Conservation (phyloP, 2,113 vertebrate species). For the Xenopus laevis region DNA sequence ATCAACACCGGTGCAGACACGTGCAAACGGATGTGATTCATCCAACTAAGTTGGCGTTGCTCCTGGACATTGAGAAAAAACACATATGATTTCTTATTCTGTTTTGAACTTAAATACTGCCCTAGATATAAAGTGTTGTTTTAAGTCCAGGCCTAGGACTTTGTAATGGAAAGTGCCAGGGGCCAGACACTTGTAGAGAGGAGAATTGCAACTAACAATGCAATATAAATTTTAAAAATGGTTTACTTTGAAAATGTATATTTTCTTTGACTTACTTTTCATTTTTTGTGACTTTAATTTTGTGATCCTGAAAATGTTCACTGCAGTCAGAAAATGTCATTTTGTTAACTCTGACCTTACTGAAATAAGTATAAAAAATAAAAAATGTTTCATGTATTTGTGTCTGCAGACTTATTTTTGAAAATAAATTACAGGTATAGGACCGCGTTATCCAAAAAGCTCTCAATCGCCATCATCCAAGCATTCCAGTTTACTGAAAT, state of each 20-base stretch:
- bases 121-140: slow-evolving; percentile 51
- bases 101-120: slow-evolving; percentile 57
- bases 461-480: too few relatives aligned
- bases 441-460: too few relatives aligned
- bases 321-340: slow-evolving; percentile 65
- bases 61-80: slow-evolving; percentile 13
- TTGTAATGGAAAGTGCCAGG: too few relatives aligned
- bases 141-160: slow-evolving; percentile 49
- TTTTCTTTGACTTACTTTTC: slow-evolving; percentile 51
- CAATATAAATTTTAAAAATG: slow-evolving; percentile 57
- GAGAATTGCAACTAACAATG: slow-evolving; percentile 78
- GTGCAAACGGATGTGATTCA: slow-evolving; percentile 8
- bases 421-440: too few relatives aligned
- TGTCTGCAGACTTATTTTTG: neutral
- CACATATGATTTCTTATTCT: neutral
- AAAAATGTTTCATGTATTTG: slow-evolving; percentile 39
- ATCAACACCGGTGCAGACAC: too few relatives aligned
- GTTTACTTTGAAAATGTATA: slow-evolving; percentile 59
- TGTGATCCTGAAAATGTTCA: slow-evolving; percentile 60
- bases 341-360: slow-evolving; percentile 72
- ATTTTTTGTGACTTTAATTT: slow-evolving; percentile 50
- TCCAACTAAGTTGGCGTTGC: slow-evolving; percentile 32
- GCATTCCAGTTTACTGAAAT: too few relatives aligned
- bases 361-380: slow-evolving; percentile 71
- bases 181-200: slow-evolving; percentile 47